phyloP scores from a whole-genome alignment of 2,888 invertebrate genomes.

The Heliothis peltigera region DNA sequence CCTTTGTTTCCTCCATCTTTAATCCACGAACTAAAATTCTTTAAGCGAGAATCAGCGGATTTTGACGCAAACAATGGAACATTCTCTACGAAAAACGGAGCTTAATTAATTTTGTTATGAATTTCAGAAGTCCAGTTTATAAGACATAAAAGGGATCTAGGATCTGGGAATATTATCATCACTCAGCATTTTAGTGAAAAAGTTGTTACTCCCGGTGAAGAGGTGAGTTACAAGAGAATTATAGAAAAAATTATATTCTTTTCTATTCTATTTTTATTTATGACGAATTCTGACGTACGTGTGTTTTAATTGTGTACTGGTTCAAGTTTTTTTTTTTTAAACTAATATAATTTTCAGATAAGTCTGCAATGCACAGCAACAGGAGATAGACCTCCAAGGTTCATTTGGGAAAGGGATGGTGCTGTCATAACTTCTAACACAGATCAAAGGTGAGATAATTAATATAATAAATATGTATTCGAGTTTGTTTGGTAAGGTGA shows the following conservation, averaged over 20 bases:
- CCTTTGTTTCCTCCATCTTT: neutral
- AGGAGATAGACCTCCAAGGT: conserved; percentile 80
- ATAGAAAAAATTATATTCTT: no score
- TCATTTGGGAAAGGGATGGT: conserved; percentile 86
- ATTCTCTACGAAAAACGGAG: conserved; percentile 7
- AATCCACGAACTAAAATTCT: conserved; percentile 15
- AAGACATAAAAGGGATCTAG: conserved; percentile 76
- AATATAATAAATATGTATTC: no score
- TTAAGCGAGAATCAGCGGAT: conserved; percentile 11
- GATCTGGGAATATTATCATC: conserved; percentile 76
- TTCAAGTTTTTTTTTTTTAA: no score
- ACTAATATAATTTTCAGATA: conserved; percentile 68
- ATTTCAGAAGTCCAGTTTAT: conserved; percentile 66
- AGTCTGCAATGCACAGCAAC: conserved; percentile 83
- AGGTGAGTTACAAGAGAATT: conserved; percentile 83
- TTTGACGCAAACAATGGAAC: conserved; percentile 31
- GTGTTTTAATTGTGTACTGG: no score
- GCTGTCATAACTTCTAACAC: conserved; percentile 83
- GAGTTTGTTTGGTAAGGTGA: no score
- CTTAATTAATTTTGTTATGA: conserved; percentile 29
- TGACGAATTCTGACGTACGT: no score
- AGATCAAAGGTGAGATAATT: conserved; percentile 80
- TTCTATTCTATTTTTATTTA: no score
- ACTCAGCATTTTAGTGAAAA: conserved; percentile 86
- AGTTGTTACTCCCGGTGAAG: conserved; percentile 88